Base-by-base conservation (phyloP, 2,113 vertebrate species). In the Apteryx owenii region DNA sequence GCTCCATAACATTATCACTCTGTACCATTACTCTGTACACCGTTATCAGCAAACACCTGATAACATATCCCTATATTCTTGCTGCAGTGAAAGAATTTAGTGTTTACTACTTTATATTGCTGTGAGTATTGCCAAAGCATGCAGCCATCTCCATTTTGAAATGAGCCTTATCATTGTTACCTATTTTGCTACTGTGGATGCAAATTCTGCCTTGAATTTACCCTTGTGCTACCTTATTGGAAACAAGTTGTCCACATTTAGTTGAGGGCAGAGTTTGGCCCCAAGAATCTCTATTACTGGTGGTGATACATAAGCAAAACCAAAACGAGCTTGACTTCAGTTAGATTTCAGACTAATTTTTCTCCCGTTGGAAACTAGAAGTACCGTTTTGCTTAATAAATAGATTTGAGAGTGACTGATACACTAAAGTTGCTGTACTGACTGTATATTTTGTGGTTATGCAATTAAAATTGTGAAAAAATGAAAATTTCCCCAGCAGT, bases 41-140 rank as follows among this genome's bases (percentile, higher is more conserved):
- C 33, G 42, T 48, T 91, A 87, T 96, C 95, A 96, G 71, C 64
- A 94, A 91, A 86, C 50, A 66, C 79, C 54, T 90, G 95, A 95
- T 96, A 96, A 80, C 50, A 12, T 85, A 92, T 36, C 68, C 81
- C 75, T 88, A 36, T 83, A 62, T 71, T 25, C 48, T 77, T 93
- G 28, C 60, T 90, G 19, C 65, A 73, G 36, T 54, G 65, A 81
- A 87, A 68, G 31, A 89, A 91, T 78, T 88, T n/a, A 64, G 9
- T 81, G 62, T 93, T 91, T 95, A 58, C 31, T 90, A 42, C 54
- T 93, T 91, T 56, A 36, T 66, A 81, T 42, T 77, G 20, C 78
- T 81, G 46, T 65, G 70, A 58, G 20, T 25, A 21, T 53, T 88
- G 9, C 44, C 58, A 33, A 53, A 83, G 29, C 7, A 4, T n/a